Evolutionary conservation across 2,888 invertebrate species (phyloP).

Genomic region (Dynastes tityus): DNA sequence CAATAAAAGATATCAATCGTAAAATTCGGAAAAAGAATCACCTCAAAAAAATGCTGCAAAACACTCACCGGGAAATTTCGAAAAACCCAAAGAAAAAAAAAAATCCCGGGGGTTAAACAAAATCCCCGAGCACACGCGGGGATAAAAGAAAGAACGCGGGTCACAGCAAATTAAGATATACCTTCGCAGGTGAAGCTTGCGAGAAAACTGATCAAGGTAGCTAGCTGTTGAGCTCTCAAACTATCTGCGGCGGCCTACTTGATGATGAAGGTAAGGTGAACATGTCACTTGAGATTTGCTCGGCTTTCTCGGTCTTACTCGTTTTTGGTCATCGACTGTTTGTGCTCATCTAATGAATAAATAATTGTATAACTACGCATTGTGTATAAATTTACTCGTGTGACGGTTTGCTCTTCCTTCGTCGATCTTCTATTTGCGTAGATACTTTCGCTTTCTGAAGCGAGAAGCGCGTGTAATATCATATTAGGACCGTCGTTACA

Average conservation of each 20-base stretch:
- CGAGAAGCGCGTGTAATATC: neutral
- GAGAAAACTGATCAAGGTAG: conserved; percentile 65
- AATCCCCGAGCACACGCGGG: conserved; percentile 58
- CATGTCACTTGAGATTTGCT: conserved; percentile 59
- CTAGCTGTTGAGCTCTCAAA: conserved; percentile 59
- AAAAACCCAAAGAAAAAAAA: too few species aligned
- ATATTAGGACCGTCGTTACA: too few species aligned
- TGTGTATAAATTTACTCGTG: neutral
- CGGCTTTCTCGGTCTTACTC: conserved; percentile 56
- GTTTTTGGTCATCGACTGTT: conserved; percentile 41
- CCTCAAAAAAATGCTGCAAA: neutral
- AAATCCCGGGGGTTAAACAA: too few species aligned
- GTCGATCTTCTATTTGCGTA: neutral
- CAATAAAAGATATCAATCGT: neutral
- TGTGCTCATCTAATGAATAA: conserved; percentile 38
- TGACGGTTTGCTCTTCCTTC: neutral
- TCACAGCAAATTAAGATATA: conserved; percentile 56
- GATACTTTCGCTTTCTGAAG: conserved; percentile 31
- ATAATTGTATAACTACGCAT: conserved; percentile 25
- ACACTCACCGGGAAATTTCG: conserved; percentile 45
- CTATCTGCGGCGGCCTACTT: conserved; percentile 64
- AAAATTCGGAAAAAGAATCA: neutral
- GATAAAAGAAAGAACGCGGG: conserved; percentile 52
- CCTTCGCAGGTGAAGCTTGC: conserved; percentile 64
- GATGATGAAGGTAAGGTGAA: conserved; percentile 62